phyloP scores from a whole-genome alignment of 2,797 vertebrate genomes.

The Pseudocheirus occidentalis region DNA sequence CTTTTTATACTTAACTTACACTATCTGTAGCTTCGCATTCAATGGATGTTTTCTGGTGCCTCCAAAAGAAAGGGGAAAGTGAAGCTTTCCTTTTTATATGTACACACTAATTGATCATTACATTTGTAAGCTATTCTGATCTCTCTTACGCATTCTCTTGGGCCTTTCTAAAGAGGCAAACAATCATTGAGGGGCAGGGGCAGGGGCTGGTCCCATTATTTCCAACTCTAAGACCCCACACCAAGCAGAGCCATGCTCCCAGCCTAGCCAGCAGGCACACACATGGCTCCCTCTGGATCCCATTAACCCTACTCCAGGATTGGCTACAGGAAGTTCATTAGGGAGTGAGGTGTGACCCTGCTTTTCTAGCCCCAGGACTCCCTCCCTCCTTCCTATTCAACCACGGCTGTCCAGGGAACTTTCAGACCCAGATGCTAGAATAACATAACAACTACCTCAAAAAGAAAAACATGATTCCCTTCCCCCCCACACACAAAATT shows the following conservation, averaged over 20 bases:
- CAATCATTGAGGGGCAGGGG: not conserved
- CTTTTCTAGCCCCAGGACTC: not conserved
- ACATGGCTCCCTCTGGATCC: not conserved
- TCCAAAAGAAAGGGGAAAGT: not conserved
- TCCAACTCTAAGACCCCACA: not conserved
- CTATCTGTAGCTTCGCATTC: not conserved
- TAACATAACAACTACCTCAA: not conserved
- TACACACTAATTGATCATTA: not conserved
- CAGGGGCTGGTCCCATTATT: not conserved
- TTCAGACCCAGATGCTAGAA: not conserved
- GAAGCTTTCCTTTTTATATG: not conserved
- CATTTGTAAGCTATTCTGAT: not conserved
- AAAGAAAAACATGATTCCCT: not conserved
- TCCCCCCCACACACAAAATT: not conserved
- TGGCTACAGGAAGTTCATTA: not conserved
- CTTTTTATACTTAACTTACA: not conserved
- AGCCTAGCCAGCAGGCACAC: not conserved
- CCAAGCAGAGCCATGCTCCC: constrained; percentile 27
- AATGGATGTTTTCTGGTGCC: not conserved
- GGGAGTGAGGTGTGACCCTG: not conserved
- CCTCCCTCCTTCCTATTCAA: not conserved
- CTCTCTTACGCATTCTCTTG: not conserved
- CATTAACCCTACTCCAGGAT: not conserved
- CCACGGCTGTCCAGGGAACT: not conserved
- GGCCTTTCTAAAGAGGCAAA: not conserved